These are phyloP conservation scores for Patagioenas fasciata DNA, from an alignment of 2,113 vertebrate genomes.

Conservation along the genomic window DNA sequence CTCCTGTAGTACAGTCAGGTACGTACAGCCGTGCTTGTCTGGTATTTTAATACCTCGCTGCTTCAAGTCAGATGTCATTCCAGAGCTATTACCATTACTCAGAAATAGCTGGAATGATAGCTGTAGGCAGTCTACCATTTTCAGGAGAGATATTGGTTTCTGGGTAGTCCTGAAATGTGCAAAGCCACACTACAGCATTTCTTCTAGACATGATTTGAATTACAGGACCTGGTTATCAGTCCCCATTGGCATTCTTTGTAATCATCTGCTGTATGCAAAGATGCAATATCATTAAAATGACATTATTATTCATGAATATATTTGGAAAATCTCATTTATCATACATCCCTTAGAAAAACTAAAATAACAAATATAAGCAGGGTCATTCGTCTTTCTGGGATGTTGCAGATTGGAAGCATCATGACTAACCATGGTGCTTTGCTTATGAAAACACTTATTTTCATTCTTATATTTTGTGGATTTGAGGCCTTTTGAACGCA, in stretches of 20 bases:
- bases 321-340: constrained; percentile 57
- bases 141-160: constrained; percentile 52
- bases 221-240: constrained; percentile 15
- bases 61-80: constrained; percentile 72
- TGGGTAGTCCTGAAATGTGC: constrained; percentile 33
- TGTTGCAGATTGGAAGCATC: constrained; percentile 48
- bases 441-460: constrained; percentile 63
- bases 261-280: constrained; percentile 38
- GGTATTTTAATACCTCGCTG: constrained; percentile 72
- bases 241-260: constrained; percentile 29
- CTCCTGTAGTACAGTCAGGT: constrained; percentile 62
- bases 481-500: constrained; percentile 13
- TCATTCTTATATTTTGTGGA: constrained; percentile 29
- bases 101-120: constrained; percentile 61
- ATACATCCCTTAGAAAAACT: constrained; percentile 50
- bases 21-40: constrained; percentile 39
- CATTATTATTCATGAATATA: constrained; percentile 58
- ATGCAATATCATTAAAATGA: constrained; percentile 42
- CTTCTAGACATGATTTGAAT: constrained; percentile 52
- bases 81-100: constrained; percentile 63
- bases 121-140: constrained; percentile 56
- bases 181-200: not conserved
- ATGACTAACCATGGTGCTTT: constrained; percentile 27
- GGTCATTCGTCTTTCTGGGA: constrained; percentile 26
- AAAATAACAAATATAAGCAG: constrained; percentile 60